Percentiles rank a stretch among this genome's conserved stretches.
phyloP scores from a whole-genome alignment of 2,888 invertebrate species.

The Ochlodes sylvanus region DNA sequence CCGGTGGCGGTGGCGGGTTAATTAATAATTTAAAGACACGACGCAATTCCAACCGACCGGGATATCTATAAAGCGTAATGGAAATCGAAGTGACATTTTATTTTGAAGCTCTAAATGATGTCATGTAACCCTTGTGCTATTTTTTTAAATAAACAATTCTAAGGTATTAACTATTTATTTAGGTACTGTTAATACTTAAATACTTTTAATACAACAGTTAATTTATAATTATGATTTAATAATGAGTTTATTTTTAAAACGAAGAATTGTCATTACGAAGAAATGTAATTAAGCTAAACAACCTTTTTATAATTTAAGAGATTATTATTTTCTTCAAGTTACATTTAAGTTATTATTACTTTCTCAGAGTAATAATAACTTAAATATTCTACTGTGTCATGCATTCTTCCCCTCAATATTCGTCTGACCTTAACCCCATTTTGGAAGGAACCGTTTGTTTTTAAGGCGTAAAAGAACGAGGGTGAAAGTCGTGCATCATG shows the following conservation, averaged over 20 bases:
- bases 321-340: no score
- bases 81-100: constrained; percentile 53
- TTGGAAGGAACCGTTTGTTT: constrained; percentile 27
- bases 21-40: constrained; percentile 77
- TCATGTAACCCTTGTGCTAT: constrained; percentile 4
- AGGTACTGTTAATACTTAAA: no score
- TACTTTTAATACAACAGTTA: no score
- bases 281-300: constrained; percentile 1
- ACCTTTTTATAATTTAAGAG: neutral
- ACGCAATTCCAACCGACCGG: constrained; percentile 46
- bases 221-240: no score
- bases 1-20: constrained; percentile 68
- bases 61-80: constrained; percentile 47
- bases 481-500: constrained; percentile 18
- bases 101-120: constrained; percentile 18
- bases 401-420: constrained; percentile 31
- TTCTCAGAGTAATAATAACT: neutral
- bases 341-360: no score
- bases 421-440: constrained; percentile 38
- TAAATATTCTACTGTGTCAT: neutral
- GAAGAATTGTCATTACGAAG: no score
- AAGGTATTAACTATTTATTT: no score
- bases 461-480: constrained; percentile 23
- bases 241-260: no score
- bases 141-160: no score